Base-by-base conservation (phyloP, 2,113 vertebrate species). In the Neodon shergylaensis region DNA sequence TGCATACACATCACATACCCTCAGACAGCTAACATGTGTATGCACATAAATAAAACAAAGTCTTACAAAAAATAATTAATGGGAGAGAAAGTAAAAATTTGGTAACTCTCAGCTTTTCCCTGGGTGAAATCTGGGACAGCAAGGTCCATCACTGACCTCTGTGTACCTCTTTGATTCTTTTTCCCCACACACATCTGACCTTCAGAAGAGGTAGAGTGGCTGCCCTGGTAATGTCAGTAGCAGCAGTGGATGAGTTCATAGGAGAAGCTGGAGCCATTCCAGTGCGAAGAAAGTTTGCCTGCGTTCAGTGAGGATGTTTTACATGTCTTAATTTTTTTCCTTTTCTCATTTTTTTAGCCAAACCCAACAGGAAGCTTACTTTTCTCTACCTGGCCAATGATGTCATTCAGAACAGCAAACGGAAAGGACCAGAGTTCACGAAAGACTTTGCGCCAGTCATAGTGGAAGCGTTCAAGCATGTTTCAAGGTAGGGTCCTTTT, bases 341-440 rank as follows among this genome's bases (percentile, higher is more conserved):
- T 88, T 72, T 93, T 82, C 97, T 96, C 72, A 87, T 96, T 96
- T 97, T 98, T 98, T 81, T 98, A 99, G 99, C 99, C 98, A 99
- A 99, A 98, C 99, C 99, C 84, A 99, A 99, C 83, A 99, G 99
- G 95, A 99, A 99, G 97, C 98, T 99, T 98, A 99, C 99, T 77
- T 99, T 99, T 98, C 98, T 99, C 49, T 99, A 99, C 98, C 98
- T 99, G 98, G 99, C 99, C 97, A 99, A 99, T 98, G 99, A 99
- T 97, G 99, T 99, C 97, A 99, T 99, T 98, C 99, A 99, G 98
- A 99, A 99, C 99, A 99, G 99, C 99, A 99, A 99, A 98, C 99
- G 99, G 84, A 99, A 99, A 98, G 99, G 99, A 94, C 99, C 99
- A 17, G 99, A 99, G 96, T 99, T 99, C 98, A 99, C 99, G 2